Base-by-base conservation (phyloP, 1,140 invertebrate species). In the Procambarus virginalis region DNA sequence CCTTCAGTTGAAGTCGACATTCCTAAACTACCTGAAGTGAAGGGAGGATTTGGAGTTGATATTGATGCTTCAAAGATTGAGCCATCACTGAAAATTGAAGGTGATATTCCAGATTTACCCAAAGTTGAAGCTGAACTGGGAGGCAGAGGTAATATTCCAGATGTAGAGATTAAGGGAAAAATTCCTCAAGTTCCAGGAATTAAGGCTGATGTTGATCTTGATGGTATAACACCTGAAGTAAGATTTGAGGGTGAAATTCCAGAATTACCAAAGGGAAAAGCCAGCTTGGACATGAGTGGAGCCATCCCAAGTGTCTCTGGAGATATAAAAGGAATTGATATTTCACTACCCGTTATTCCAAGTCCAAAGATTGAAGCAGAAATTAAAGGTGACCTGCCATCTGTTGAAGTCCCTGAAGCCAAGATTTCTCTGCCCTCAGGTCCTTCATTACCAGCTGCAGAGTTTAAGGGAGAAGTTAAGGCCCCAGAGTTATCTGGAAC, bases 381-480 rank as follows among this genome's bases (percentile, higher is more conserved):
- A n/a, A 49, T 70, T 48, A 48, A 70, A 73, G 82, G 22, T 17
- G 64, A 73, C 3, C 17, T 68, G 9, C 14, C 60, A 22, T 55
- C 48, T 80, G 49, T 73, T 45, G 75, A 86, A 46, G 34, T 22
- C 22, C 84, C 68, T 58, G 22, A 70, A 70, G 68, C 45, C 10
- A 51, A 88, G 51, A 70, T 73, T 46, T 45, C 64, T 2, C n/a
- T 88, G 6, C 78, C 86, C 68, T 51, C 60, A 0, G 22, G 14
- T 58, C 84, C 84, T 4, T 4, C 12, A 17, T 12, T 58, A 3
- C 84, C 84, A 78, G 55, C 45, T 6, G 55, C 75, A 48, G 76
- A 86, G 77, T 64, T 86, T 34, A 86, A 86, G 76, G 84, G 75
- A 46, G 84, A 86, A 60, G 49, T 86, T n/a, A 48, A 86, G 22